phyloP scores from a whole-genome alignment of 2,888 invertebrate species.

The Meandrusa payeni region DNA sequence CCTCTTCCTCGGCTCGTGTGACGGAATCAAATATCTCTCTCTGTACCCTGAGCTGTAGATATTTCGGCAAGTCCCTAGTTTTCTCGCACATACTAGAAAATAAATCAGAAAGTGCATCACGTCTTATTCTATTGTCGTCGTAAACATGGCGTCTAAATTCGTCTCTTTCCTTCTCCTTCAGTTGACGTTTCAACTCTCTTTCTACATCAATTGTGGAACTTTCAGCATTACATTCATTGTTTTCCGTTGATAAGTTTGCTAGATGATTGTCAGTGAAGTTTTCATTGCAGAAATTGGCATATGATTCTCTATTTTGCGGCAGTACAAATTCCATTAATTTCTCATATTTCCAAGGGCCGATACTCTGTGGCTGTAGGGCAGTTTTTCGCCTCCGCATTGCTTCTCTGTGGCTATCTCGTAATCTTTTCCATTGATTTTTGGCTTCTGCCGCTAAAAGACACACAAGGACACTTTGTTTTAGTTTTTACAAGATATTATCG shows the following conservation, averaged over 20 bases:
- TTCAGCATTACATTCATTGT: conserved; percentile 10
- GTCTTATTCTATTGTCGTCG: conserved; percentile 12
- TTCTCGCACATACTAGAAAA: conserved; percentile 39
- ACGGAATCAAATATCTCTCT: conserved; percentile 32
- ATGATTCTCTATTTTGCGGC: conserved; percentile 24
- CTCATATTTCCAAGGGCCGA: conserved; percentile 32
- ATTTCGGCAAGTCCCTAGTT: conserved; percentile 36
- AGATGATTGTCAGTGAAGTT: conserved; percentile 10
- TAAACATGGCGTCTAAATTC: conserved; percentile 24
- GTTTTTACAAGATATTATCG: no score
- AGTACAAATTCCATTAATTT: conserved; percentile 30
- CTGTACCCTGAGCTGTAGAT: conserved; percentile 38
- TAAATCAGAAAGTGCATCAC: conserved; percentile 34
- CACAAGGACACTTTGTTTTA: no score
- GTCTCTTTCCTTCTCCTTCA: conserved; percentile 26
- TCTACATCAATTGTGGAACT: conserved; percentile 9
- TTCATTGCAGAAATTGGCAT: conserved; percentile 19
- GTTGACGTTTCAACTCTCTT: conserved; percentile 26
- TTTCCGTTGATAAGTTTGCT: conserved; percentile 4
- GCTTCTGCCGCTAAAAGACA: conserved; percentile 30
- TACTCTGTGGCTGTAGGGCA: conserved; percentile 22
- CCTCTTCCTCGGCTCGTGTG: conserved; percentile 21
- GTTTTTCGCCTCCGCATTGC: conserved; percentile 31
- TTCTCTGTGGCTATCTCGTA: conserved; percentile 34
- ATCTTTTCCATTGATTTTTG: conserved; percentile 33